Base-by-base conservation (phyloP, 2,797 vertebrate species). In the Acridotheres tristis region DNA sequence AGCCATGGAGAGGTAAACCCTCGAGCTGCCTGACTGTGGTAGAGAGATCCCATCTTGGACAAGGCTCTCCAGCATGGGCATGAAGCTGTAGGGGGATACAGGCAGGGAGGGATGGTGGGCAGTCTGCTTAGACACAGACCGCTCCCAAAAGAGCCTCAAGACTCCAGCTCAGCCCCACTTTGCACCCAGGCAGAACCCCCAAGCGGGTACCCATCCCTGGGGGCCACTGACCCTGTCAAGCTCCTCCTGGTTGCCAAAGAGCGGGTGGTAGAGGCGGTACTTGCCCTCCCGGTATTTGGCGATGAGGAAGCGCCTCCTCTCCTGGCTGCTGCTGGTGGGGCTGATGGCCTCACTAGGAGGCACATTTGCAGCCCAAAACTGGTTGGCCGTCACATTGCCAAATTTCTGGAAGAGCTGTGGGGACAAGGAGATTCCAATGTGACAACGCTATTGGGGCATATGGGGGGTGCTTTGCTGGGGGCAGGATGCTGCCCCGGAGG, bases 261-360 rank as follows among this genome's bases (percentile, higher is more conserved):
- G 98, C 0, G 98, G 98, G 96, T 99, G 99, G 96, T 99, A 99
- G 51, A 98, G 97, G 30, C 99, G 99, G 97, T 99, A 99, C 93
- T 99, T 99, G 75, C 99, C 99, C 92, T 99, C 98, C 5, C 98
- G 97, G 96, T 99, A 99, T 65, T 99, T 99, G 97, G 99, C 98
- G 5, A 83, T 79, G 84, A 99, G 98, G 96, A 99, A 99, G 47
- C 86, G 94, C 5, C 98, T 96, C 43, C 99, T 96, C 7, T 99
- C 98, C 23, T 96, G 95, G 9, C 97, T 98, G 96, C 98, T 79
- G 85, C 99, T 99, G 23, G 59, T 73, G 13, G 98, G 93, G 5
- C 79, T 38, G 91, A 99, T 96, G 38, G 98, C 98, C 91, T 99
- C 99, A 16, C 99, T 99, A 17, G 99, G 99, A 3, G 99, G 99